Percentiles rank a stretch among this genome's conserved stretches.
These are phyloP conservation scores for Spialia ferax DNA, from an alignment of 2,888 invertebrate genomes.

Conservation along the genomic window DNA sequence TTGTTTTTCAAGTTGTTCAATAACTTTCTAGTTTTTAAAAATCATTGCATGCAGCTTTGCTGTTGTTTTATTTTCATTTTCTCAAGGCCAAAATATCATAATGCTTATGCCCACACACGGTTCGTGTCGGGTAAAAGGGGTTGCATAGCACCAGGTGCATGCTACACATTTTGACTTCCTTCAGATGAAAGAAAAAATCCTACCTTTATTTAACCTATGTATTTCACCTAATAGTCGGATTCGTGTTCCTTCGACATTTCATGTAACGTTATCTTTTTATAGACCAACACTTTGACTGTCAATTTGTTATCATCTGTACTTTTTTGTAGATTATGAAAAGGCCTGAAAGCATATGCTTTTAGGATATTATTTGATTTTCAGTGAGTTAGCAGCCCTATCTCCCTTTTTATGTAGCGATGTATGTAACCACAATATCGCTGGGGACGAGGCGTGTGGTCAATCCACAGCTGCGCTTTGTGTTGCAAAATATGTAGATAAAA, in stretches of 20 bases:
- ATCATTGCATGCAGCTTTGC: not conserved
- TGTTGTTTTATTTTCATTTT: constrained; percentile 4
- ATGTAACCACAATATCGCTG: constrained; percentile 59
- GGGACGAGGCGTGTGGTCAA: constrained; percentile 66
- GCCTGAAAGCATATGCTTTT: too few relatives aligned
- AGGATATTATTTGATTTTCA: not conserved
- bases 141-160: not conserved
- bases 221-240: too few relatives aligned
- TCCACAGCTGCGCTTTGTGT: constrained; percentile 66
- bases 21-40: not conserved
- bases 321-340: too few relatives aligned
- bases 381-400: constrained; percentile 36
- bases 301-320: too few relatives aligned
- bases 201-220: too few relatives aligned
- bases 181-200: too few relatives aligned
- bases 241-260: too few relatives aligned
- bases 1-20: too few relatives aligned
- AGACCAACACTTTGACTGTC: too few relatives aligned
- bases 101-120: not conserved
- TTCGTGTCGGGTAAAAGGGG: not conserved
- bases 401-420: constrained; percentile 36
- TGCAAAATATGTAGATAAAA: constrained; percentile 60
- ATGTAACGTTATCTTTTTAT: too few relatives aligned
- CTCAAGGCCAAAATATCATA: not conserved
- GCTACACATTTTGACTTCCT: not conserved